These are phyloP conservation scores for Scaptomyza reducta DNA, from an alignment of 2,888 invertebrate genomes.

Conservation along the genomic window DNA sequence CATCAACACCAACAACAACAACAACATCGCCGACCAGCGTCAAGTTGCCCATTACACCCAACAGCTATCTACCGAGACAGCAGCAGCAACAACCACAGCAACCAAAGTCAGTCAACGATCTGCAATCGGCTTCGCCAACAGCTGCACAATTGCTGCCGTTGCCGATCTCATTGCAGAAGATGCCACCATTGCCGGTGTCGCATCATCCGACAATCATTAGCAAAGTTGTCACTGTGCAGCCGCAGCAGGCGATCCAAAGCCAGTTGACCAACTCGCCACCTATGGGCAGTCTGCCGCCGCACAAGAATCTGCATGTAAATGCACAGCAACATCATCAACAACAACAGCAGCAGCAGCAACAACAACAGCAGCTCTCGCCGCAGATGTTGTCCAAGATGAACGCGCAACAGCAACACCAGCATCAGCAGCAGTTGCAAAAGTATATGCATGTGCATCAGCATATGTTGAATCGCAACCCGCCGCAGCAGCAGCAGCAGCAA, in stretches of 20 bases:
- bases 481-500: conserved; percentile 56
- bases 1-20: conserved; percentile 59
- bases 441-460: conserved; percentile 82
- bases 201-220: conserved; percentile 81
- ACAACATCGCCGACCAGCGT: conserved; percentile 69
- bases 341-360: conserved; percentile 37
- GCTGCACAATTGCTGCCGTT: conserved; percentile 66
- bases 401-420: conserved; percentile 67
- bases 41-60: conserved; percentile 47
- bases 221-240: conserved; percentile 81
- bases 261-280: conserved; percentile 62
- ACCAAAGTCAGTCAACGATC: conserved; percentile 83
- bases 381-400: conserved; percentile 79
- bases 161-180: conserved; percentile 77
- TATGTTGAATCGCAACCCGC: conserved; percentile 62
- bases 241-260: conserved; percentile 79
- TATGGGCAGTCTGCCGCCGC: conserved; percentile 61
- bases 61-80: conserved; percentile 58
- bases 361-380: conserved; percentile 68
- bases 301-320: conserved; percentile 60
- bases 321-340: conserved; percentile 60
- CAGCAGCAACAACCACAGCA: conserved; percentile 53
- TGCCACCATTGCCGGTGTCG: conserved; percentile 71
- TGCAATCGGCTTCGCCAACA: conserved; percentile 40
- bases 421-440: conserved; percentile 74